Base-by-base conservation (phyloP, 2,113 vertebrate species). In the Mohoua ochrocephala region DNA sequence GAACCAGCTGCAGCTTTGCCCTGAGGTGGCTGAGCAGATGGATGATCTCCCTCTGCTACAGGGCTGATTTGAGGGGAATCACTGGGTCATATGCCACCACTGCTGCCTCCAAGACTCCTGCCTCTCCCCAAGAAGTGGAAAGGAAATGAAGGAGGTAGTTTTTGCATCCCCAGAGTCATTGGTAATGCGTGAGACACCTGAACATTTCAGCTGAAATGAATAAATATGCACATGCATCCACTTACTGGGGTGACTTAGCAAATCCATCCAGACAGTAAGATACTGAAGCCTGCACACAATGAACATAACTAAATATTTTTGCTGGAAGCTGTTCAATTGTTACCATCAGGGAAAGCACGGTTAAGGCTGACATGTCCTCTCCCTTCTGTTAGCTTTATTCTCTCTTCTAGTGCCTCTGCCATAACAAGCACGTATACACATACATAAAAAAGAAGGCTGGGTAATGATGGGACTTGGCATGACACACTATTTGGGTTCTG, bases 301-400 rank as follows among this genome's bases (percentile, higher is more conserved):
- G 71, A 94, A 47, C 6, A 1, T 33, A 89, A 41, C 73, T 53
- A 68, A 91, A 64, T 96, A 68, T 93, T 95, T 96, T 94, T 90
- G 18, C 91, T 96, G 96, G 96, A 96, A 96, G 61, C 91, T 60
- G 31, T 94, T 96, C 85, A 93, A 0, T 94, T 96, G 64, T 92
- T 96, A 54, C 79, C 73, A 47, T 59, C 60, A 78, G 71, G 57
- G 71, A 92, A 88, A 80, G 68, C 6, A 7, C 3, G 2, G 74
- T 92, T 95, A 73, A 95, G 54, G 84, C 15, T 91, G 87, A 87
- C 74, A 52, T 9, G 15, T 91, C 83, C 69, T 91, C 83, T 96
- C 61, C 60, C 57, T 89, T 96, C 85, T 96, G 80, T 86, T 92
- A 70, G 60, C 56, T 95, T 93, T 91, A 83, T 84, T 93, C 61